These are phyloP conservation scores for Eugnorisma glareosa DNA, from an alignment of 2,888 invertebrate genomes.

Conservation along the genomic window DNA sequence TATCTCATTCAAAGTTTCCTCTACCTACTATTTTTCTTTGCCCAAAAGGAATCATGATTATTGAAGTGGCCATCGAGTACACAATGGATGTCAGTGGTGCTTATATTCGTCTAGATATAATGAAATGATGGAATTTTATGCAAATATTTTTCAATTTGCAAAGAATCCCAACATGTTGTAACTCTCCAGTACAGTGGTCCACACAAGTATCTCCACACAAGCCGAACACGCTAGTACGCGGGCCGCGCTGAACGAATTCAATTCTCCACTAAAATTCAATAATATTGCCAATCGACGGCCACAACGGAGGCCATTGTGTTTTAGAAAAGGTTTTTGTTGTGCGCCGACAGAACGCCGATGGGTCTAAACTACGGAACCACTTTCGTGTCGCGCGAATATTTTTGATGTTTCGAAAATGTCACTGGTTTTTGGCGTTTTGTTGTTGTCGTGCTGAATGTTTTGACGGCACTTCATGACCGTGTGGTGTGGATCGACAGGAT, in stretches of 20 bases:
- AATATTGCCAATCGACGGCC: constrained; percentile 73
- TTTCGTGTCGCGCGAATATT: constrained; percentile 50
- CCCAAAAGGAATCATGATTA: neutral
- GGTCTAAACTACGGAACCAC: constrained; percentile 56
- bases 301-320: constrained; percentile 69
- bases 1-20: neutral
- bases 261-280: constrained; percentile 73
- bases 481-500: neutral
- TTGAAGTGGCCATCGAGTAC: neutral
- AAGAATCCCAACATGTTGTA: constrained; percentile 24
- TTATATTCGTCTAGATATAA: neutral
- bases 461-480: constrained; percentile 16
- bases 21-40: neutral
- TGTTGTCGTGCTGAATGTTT: constrained; percentile 27
- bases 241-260: constrained; percentile 66
- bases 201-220: constrained; percentile 52
- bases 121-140: neutral
- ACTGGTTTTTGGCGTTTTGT: constrained; percentile 24
- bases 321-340: constrained; percentile 67
- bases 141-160: constrained; percentile 15
- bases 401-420: constrained; percentile 40
- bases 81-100: neutral
- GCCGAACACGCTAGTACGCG: constrained; percentile 42
- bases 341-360: constrained; percentile 50
- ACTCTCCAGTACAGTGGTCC: constrained; percentile 33